These are phyloP conservation scores for Xenops minutus DNA, from an alignment of 2,797 vertebrate species.

Conservation along the genomic window DNA sequence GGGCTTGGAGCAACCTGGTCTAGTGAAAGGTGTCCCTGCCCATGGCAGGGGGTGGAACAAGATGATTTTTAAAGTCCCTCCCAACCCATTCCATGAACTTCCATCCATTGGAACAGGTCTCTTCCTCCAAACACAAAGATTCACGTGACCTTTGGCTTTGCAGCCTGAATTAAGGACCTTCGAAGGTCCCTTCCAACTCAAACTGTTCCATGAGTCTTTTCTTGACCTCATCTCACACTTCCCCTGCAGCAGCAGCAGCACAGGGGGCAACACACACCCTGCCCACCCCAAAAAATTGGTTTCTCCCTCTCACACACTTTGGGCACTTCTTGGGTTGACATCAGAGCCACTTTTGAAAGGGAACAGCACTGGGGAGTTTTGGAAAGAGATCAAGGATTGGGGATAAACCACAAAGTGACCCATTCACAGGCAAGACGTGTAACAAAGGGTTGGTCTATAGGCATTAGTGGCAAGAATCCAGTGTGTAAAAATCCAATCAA, in stretches of 20 bases:
- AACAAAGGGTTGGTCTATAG: slow-evolving; percentile 50
- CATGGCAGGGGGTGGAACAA: neutral
- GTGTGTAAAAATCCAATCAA: slow-evolving; percentile 58
- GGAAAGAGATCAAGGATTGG: neutral
- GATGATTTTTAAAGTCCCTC: neutral
- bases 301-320: neutral
- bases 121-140: neutral
- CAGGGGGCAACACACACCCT: accelerated
- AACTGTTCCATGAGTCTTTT: neutral
- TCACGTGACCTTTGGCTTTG: accelerated
- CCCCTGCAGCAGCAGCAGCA: neutral
- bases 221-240: neutral
- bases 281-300: neutral
- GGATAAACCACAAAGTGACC: slow-evolving; percentile 7
- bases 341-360: neutral
- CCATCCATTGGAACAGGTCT: neutral
- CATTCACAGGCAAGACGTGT: neutral
- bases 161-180: neutral
- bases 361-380: neutral
- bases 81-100: neutral
- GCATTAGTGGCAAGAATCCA: slow-evolving; percentile 53
- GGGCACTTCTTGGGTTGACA: neutral
- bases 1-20: neutral
- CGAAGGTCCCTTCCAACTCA: neutral
- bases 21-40: neutral